A percentile compares a stretch with the other conserved stretches of the same genome.
Conservation (phyloP, 2,113 vertebrate species). For the Phycodurus eques region DNA sequence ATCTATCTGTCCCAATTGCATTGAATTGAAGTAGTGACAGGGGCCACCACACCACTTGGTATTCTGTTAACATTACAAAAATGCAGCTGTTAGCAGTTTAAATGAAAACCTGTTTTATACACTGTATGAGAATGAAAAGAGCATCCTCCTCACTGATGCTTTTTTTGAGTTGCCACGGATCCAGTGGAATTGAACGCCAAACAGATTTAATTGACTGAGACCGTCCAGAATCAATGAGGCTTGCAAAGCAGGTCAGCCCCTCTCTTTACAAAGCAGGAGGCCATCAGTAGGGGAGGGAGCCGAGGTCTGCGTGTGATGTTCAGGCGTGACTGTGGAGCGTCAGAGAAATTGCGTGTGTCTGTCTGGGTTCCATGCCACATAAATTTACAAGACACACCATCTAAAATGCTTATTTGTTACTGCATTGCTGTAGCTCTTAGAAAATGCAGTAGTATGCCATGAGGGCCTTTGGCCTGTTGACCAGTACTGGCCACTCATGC, state of each 20-base stretch:
- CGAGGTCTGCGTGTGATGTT: conserved; percentile 55
- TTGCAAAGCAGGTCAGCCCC: conserved; percentile 61
- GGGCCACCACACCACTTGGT: neutral
- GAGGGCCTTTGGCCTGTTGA: too few relatives aligned
- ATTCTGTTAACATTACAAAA: conserved; percentile 1
- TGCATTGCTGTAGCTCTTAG: conserved; percentile 27
- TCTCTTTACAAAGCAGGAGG: conserved; percentile 60
- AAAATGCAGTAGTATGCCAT: neutral
- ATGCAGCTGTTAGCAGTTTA: conserved; percentile 23
- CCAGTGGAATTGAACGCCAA: conserved; percentile 59
- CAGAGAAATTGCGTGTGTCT: conserved; percentile 70
- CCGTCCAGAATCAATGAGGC: conserved; percentile 68
- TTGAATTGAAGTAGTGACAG: neutral
- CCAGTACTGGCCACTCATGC: too few relatives aligned
- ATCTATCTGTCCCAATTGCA: conserved; percentile 6
- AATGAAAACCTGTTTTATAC: conserved; percentile 7
- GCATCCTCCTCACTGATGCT: conserved; percentile 25
- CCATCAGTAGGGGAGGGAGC: conserved; percentile 47
- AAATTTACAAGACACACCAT: conserved; percentile 42
- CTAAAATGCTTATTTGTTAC: conserved; percentile 31
- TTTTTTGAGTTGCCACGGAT: conserved; percentile 32
- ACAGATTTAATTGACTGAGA: conserved; percentile 71
- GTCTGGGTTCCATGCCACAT: conserved; percentile 60
- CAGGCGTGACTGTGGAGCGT: conserved; percentile 55
- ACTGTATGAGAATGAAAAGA: conserved; percentile 5